phyloP scores from a whole-genome alignment of 2,113 vertebrate genomes.

The Pseudorasbora parva region DNA sequence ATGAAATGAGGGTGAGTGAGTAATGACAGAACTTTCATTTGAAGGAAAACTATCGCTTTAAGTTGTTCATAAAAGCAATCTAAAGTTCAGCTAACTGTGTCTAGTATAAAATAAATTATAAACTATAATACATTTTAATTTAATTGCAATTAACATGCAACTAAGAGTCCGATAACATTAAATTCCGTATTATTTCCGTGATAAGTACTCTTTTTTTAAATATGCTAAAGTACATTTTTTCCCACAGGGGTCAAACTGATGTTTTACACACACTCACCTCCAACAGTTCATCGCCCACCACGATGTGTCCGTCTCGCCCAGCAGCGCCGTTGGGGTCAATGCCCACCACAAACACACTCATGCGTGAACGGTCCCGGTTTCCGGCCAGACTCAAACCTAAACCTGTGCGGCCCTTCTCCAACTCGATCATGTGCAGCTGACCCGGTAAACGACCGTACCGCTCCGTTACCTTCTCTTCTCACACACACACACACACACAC shows the following conservation, averaged over 20 bases:
- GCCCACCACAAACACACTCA: conserved; percentile 97
- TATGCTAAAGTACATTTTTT: background rate
- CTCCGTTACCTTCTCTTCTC: conserved; percentile 82
- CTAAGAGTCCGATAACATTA: background rate
- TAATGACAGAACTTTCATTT: too few species aligned
- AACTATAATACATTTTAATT: too few species aligned
- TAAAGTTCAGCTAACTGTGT: background rate
- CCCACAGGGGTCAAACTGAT: background rate
- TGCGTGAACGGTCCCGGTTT: conserved; percentile 92
- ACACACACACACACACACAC: conserved; percentile 38
- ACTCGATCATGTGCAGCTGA: conserved; percentile 87
- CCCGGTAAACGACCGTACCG: conserved; percentile 89
- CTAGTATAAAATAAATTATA: background rate
- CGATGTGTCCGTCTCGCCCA: conserved; percentile 88
- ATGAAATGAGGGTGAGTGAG: too few species aligned
- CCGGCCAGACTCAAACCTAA: conserved; percentile 97
- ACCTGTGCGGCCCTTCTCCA: conserved; percentile 93
- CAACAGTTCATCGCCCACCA: conserved; percentile 93
- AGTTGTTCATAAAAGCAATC: too few species aligned
- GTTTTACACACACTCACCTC: conserved; percentile 77
- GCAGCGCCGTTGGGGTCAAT: conserved; percentile 94
- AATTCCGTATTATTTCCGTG: background rate
- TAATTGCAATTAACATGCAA: background rate
- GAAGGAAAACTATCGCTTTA: too few species aligned
- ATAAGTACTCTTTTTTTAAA: background rate